Base-by-base conservation (phyloP, 2,113 vertebrate species). In the Lycaon pictus region DNA sequence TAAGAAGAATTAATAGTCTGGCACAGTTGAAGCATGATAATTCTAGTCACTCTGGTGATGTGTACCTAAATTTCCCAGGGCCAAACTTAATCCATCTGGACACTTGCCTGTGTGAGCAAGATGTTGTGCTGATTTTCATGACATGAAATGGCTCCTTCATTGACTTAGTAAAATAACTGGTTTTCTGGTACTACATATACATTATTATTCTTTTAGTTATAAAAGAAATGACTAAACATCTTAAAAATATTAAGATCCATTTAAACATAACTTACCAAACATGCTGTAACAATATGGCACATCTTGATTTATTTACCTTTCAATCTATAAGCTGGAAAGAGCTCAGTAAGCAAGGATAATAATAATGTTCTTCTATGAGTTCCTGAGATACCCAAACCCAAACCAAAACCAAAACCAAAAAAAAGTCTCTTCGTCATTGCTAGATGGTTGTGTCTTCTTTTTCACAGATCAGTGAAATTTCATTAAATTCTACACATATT, bases 171-270 rank as follows among this genome's bases (percentile, higher is more conserved):
- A 93, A 95, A 96, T 79, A 81, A 90, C 90, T 97, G 91, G 62
- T 81, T 65, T 71, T 96, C 81, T 96, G 69, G 60, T 88, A 67
- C 48, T 48, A 67, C 27, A 69, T 87, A 89, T 56, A 93, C 23
- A 96, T 96, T 92, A 81, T 91, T 92, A 60, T 93, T 97, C 22
- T 88, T 88, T 98, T 98, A 97, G 94, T 90, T 97, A 93, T 97
- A 90, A 94, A 95, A 98, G 96, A 98, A 98, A 95, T 88, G 96
- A 97, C 92, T 98, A 74, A 96, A 98, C 98, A 98, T 96, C 65
- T 43, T 43, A 43, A 43, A 43, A 43, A 53, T 96, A 88, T 98
- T 97, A 97, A 95, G 82, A 96, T 95, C 69, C 72, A 87, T 62
- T 53, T 94, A 97, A 98, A 86, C 48, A 76, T 96, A 94, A 96